A percentile compares a stretch with the other conserved stretches of the same genome.
Evolutionary conservation across 2,113 vertebrate species (phyloP).

Genomic region (Glaucidium brasilianum): DNA sequence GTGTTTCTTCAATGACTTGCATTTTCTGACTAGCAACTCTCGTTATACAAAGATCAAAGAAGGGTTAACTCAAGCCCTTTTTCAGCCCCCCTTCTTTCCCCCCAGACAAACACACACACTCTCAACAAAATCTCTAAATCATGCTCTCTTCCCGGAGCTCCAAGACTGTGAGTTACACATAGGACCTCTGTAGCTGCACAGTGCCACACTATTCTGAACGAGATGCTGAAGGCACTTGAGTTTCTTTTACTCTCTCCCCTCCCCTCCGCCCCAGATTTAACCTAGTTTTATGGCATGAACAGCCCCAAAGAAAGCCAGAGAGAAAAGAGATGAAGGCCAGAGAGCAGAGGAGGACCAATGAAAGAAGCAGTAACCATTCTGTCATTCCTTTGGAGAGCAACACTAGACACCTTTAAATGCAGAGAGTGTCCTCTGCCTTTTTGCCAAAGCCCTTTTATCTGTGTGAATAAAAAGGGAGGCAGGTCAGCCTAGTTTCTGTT

Average conservation of each 20-base stretch:
- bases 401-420: slow-evolving; percentile 63
- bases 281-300: slow-evolving; percentile 70
- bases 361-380: slow-evolving; percentile 69
- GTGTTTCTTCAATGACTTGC: not conserved
- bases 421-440: slow-evolving; percentile 43
- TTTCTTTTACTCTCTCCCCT: slow-evolving; percentile 60
- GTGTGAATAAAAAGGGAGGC: slow-evolving; percentile 56
- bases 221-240: slow-evolving; percentile 65
- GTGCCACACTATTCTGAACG: slow-evolving; percentile 56
- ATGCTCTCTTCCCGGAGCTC: slow-evolving; percentile 11
- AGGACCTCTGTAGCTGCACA: slow-evolving; percentile 54
- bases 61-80: slow-evolving; percentile 24
- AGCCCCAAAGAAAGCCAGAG: slow-evolving; percentile 65
- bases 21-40: not conserved
- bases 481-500: slow-evolving; percentile 62
- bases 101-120: not conserved
- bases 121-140: slow-evolving; percentile 52
- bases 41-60: not conserved
- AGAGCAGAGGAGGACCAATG: slow-evolving; percentile 61
- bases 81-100: not conserved
- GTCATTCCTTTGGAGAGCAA: slow-evolving; percentile 70
- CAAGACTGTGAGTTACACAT: slow-evolving; percentile 25
- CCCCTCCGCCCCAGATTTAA: slow-evolving; percentile 66
- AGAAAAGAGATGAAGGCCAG: slow-evolving; percentile 60
- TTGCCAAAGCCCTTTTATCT: slow-evolving; percentile 56